phyloP scores from a whole-genome alignment of 2,888 invertebrate genomes.

The Ectropis crepuscularia region DNA sequence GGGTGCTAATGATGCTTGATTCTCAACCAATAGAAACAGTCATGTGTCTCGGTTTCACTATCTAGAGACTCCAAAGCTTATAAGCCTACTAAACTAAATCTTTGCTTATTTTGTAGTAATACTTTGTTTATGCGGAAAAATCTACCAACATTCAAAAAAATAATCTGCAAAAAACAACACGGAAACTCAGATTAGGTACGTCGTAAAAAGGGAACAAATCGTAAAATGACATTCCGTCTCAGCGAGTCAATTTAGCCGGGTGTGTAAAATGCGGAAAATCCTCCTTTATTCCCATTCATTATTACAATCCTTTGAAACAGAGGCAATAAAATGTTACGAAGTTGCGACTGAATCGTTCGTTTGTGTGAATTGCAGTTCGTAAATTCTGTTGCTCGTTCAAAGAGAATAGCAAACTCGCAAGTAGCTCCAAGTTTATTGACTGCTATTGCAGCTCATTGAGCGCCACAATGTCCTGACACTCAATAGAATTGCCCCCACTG shows the following conservation, averaged over 20 bases:
- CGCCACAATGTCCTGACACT: slow-evolving; percentile 59
- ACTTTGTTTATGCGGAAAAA: not conserved
- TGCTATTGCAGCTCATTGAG: slow-evolving; percentile 55
- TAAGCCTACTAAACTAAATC: too few species aligned
- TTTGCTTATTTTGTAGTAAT: not conserved
- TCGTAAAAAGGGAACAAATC: slow-evolving; percentile 48
- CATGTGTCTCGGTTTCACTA: too few species aligned
- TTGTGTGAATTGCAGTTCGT: slow-evolving; percentile 24
- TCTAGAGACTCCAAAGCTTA: too few species aligned
- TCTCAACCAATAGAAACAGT: too few species aligned
- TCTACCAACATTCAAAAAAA: slow-evolving; percentile 23
- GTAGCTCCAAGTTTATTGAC: slow-evolving; percentile 51
- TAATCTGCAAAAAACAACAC: slow-evolving; percentile 31
- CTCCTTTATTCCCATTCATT: slow-evolving; percentile 33
- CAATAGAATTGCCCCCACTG: slow-evolving; percentile 61
- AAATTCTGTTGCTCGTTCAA: slow-evolving; percentile 11
- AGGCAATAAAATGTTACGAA: slow-evolving; percentile 25
- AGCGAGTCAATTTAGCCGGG: slow-evolving; percentile 42
- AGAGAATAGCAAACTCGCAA: slow-evolving; percentile 1
- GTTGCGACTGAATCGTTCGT: slow-evolving; percentile 16
- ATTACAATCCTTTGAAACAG: slow-evolving; percentile 28
- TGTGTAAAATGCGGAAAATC: slow-evolving; percentile 38
- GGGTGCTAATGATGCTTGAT: too few species aligned
- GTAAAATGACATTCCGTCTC: slow-evolving; percentile 48
- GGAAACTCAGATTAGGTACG: slow-evolving; percentile 47